Evolutionary conservation across 2,888 invertebrate species (phyloP).

Genomic region (Neoscelio sp.): DNA sequence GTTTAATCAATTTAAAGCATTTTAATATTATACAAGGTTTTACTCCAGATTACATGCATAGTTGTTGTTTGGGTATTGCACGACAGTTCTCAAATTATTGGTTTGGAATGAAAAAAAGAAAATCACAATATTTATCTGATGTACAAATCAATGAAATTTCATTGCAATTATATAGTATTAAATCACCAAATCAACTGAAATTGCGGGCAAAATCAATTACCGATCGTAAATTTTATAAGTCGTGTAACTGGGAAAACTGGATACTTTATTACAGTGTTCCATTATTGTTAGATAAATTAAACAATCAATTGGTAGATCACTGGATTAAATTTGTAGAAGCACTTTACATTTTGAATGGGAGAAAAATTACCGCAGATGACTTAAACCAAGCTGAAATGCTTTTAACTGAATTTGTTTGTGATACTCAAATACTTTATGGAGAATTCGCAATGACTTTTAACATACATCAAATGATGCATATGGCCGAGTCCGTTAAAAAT

Average conservation of each 20-base stretch:
- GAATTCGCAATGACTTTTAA: background rate
- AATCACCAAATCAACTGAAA: background rate
- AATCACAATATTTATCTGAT: background rate
- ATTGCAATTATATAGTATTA: background rate
- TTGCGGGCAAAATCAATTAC: background rate
- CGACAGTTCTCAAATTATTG: background rate
- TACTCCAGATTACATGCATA: background rate
- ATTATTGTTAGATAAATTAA: background rate
- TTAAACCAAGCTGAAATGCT: background rate
- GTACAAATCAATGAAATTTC: background rate
- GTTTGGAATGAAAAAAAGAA: background rate
- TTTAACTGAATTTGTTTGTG: background rate
- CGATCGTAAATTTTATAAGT: background rate
- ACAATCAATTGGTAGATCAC: background rate
- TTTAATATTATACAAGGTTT: conserved; percentile 48
- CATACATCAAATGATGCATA: background rate
- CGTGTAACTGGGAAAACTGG: background rate
- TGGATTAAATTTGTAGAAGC: too few species aligned
- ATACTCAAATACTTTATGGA: background rate
- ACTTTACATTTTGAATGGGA: background rate
- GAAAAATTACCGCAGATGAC: background rate
- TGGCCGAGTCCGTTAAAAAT: background rate
- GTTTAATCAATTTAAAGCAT: conserved; percentile 32
- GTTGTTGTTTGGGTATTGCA: background rate
- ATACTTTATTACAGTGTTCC: background rate